Base-by-base conservation (phyloP, 2,113 vertebrate species). In the Lophius piscatorius region DNA sequence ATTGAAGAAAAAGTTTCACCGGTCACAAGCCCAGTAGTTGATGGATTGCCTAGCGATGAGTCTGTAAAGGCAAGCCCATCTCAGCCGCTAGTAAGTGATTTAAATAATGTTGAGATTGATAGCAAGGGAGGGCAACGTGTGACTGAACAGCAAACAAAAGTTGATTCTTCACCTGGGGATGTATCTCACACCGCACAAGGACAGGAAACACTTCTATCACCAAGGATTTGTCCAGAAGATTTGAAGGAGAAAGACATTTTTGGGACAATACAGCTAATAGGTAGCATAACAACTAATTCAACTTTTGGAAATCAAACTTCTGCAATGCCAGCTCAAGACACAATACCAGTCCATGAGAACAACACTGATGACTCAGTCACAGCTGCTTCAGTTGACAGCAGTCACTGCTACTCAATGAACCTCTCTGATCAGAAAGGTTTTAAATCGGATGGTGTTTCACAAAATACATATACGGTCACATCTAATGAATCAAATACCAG, bases 291-390 rank as follows among this genome's bases (percentile, higher is more conserved):
- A 46, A 29, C 29, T 13, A 28, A 39, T 39, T 34, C 22, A 41
- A 41, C 31, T 22, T 18, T 21, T 48, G 11, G n/a, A 46, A 55
- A 58, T 8, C 50, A 42, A 28, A 28, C 24, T 11, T 12, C 52
- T 39, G 16, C 42, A 38, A 10, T 20, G 23, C n/a, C 9, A 58
- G 23, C 23, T n/a, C 18, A 14, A 17, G 17, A 44, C 29, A 61
- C 41, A 40, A 39, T 17, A 74, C 47, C 46, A 45, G 31, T 20
- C 42, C n/a, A 48, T 14, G 33, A 57, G 11, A 42, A 73, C 68
- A 57, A 55, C 69, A 82, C 13, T 24, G 60, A 72, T 79, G 51
- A n/a, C 16, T 56, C 47, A 16, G 13, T 22, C 28, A 65, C 72
- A 74, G 60, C 79, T 61, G 47, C n/a, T 33, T 34, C 42, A 14